Conservation (phyloP, 2,888 invertebrate genomes). For the Lymantria dispar region DNA sequence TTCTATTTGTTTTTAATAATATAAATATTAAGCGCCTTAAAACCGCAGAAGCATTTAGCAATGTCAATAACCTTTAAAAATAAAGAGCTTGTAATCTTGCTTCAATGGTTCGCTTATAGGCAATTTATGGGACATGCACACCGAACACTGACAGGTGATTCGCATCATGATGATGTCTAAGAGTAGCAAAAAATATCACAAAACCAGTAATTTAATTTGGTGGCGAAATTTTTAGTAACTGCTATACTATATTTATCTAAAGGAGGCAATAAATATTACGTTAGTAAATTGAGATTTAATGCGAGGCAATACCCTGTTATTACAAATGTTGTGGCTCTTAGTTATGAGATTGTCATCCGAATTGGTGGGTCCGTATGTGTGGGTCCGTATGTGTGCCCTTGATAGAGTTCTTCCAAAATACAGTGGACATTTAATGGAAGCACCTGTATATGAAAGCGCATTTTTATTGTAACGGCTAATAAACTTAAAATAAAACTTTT, state of each 20-base stretch:
- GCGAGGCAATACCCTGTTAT: too few relatives aligned
- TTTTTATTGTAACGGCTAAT: too few relatives aligned
- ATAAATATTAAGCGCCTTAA: conserved; percentile 19
- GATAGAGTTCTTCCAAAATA: too few relatives aligned
- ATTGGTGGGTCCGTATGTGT: too few relatives aligned
- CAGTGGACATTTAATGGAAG: too few relatives aligned
- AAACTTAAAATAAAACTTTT: too few relatives aligned
- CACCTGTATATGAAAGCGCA: too few relatives aligned
- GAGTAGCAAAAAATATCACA: neutral
- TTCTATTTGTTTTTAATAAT: conserved; percentile 9
- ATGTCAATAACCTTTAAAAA: conserved; percentile 43
- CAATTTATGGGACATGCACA: conserved; percentile 11
- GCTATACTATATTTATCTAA: neutral
- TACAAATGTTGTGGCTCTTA: too few relatives aligned
- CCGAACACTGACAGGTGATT: conserved; percentile 12
- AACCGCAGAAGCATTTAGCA: conserved; percentile 20
- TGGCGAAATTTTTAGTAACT: neutral
- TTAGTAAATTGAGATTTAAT: too few relatives aligned
- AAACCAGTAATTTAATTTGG: neutral
- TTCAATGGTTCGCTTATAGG: conserved; percentile 10
- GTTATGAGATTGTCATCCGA: too few relatives aligned
- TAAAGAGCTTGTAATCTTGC: conserved; percentile 9
- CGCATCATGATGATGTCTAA: conserved; percentile 5
- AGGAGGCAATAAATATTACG: neutral
- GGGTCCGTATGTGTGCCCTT: too few relatives aligned